Base-by-base conservation (phyloP, 1,140 invertebrate species). In the Drosophila punjabiensis region DNA sequence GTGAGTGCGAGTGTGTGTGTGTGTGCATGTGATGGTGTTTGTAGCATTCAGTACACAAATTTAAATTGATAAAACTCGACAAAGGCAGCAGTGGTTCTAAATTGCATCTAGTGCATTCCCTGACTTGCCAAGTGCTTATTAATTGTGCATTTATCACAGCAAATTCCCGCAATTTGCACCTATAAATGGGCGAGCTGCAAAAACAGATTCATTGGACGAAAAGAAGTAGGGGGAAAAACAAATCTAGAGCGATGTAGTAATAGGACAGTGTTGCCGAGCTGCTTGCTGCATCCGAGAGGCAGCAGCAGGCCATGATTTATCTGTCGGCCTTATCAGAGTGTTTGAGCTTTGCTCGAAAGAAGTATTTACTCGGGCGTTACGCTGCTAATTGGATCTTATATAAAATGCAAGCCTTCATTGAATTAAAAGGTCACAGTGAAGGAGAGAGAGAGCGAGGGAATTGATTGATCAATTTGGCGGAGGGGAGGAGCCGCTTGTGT, bases 61-160 rank as follows among this genome's bases (percentile, higher is more conserved):
- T 89, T 84, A 84, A 89, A 84, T 81, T 88, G 84, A 88, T 89
- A 88, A 88, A 89, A 84, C 73, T 67, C 50, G 62, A 74, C 67
- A 71, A 64, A 58, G 68, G 61, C 56, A 68, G 41, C 30, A 53
- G 64, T 77, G 55, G 64, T 77, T 77, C 45, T 48, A 53, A 69
- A 74, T 70, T 60, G 55, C 63, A 65, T 28, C 35, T 33, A 68
- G 32, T 41, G 76, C 41, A 62, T 32, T 59, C n/a, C 41, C 52
- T 35, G 47, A 18, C 30, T 10, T 41, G 63, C 65, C 60, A 55
- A 70, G 52, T 14, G 43, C 33, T 66, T 52, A 56, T 52, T 48
- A 86, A 67, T 43, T 64, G 59, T 50, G 65, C 24, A 63, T 35
- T 59, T 66, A 37, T 20, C 61, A 62, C 33, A 18, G 20, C 13